phyloP scores from a whole-genome alignment of 1,140 invertebrate genomes.

The Caenorhabditis brenneri region DNA sequence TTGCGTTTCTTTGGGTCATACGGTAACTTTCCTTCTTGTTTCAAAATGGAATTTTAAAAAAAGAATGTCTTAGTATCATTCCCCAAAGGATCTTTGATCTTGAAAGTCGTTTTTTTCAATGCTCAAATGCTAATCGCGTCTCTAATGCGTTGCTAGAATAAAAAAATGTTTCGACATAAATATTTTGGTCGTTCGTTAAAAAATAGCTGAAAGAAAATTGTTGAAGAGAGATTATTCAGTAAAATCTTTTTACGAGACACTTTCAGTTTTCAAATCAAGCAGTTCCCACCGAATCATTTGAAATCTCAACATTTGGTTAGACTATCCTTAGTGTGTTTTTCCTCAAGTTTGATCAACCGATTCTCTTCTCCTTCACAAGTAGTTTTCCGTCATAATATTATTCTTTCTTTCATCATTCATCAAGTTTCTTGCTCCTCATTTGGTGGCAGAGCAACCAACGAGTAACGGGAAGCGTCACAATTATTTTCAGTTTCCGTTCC shows the following conservation, averaged over 20 bases:
- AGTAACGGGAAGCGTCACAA: slow-evolving; percentile 11
- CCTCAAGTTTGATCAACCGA: neutral
- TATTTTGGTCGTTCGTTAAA: neutral
- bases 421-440: neutral
- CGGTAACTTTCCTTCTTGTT: no score
- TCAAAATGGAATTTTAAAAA: no score
- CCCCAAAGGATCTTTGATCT: neutral
- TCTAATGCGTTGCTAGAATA: neutral
- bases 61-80: no score
- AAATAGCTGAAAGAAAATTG: neutral
- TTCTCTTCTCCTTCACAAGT: neutral
- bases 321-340: no score
- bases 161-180: neutral
- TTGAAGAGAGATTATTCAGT: neutral
- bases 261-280: neutral
- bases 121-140: neutral
- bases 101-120: neutral
- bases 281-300: neutral
- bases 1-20: no score
- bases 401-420: neutral
- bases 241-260: neutral
- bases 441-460: neutral
- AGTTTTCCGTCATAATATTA: slow-evolving; percentile 23
- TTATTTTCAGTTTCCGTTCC: slow-evolving; percentile 29
- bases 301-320: no score